Percentiles rank a stretch among this genome's conserved stretches.
phyloP scores from a whole-genome alignment of 2,888 invertebrate genomes.

The Polymixis flavicincta region DNA sequence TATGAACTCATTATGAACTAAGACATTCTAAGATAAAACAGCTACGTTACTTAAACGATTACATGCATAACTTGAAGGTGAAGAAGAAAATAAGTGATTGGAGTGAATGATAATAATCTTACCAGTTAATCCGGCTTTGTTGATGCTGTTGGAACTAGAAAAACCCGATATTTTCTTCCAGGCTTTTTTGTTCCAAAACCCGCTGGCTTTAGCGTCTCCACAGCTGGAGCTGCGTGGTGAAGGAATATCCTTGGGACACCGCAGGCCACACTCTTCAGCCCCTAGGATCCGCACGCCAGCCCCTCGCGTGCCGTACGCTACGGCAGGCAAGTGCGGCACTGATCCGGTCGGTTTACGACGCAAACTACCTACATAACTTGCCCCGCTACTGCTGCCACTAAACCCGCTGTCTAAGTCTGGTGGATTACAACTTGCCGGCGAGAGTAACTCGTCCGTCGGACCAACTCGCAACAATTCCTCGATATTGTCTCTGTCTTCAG shows the following conservation, averaged over 20 bases:
- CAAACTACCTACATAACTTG: constrained; percentile 94
- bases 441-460: constrained; percentile 93
- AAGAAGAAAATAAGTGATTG: constrained; percentile 37
- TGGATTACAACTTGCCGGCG: constrained; percentile 92
- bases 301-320: constrained; percentile 89
- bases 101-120: constrained; percentile 78
- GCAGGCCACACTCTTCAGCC: constrained; percentile 84
- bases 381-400: constrained; percentile 95
- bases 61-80: constrained; percentile 61
- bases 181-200: constrained; percentile 94
- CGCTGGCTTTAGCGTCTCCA: constrained; percentile 88
- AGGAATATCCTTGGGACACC: constrained; percentile 82
- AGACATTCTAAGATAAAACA: constrained; percentile 50
- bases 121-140: constrained; percentile 92
- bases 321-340: constrained; percentile 88
- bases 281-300: constrained; percentile 88
- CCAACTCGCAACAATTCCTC: constrained; percentile 93
- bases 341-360: constrained; percentile 90
- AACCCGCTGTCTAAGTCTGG: constrained; percentile 95
- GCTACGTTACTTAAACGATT: constrained; percentile 51
- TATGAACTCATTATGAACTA: constrained; percentile 54
- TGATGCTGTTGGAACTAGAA: constrained; percentile 93
- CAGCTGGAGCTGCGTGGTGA: constrained; percentile 88
- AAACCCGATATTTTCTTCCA: constrained; percentile 95
- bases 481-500: constrained; percentile 91